Conservation (phyloP, 2,888 invertebrate species). For the Osedax fenrisi region DNA sequence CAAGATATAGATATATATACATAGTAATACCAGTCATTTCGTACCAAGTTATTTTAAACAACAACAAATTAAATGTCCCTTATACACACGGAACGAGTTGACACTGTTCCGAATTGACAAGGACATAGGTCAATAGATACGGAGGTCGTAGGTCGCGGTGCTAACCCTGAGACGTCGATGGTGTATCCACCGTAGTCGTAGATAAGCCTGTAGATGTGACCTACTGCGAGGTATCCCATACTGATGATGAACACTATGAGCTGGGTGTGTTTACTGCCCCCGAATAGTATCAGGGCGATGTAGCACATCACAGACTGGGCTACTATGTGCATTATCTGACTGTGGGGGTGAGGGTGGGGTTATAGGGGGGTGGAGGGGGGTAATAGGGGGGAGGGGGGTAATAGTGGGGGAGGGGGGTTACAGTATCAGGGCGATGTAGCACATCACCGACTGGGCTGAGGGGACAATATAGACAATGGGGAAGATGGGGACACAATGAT, state of each 20-base stretch:
- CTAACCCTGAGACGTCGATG: constrained; percentile 70
- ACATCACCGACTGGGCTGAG: constrained; percentile 26
- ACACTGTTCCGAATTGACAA: no score
- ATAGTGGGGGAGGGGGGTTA: neutral
- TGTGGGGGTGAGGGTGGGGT: constrained; percentile 7
- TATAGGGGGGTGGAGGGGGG: no score
- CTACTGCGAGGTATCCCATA: constrained; percentile 69
- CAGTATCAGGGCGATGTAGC: constrained; percentile 26
- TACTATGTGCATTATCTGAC: constrained; percentile 28
- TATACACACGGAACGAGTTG: no score
- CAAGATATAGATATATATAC: no score
- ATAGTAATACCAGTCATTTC: no score
- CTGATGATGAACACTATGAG: constrained; percentile 38
- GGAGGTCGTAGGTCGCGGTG: no score
- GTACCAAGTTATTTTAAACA: no score
- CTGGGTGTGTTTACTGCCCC: neutral
- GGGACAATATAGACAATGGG: no score
- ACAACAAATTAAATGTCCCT: no score
- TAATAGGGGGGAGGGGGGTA: no score
- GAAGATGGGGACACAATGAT: no score
- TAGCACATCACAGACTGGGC: constrained; percentile 30
- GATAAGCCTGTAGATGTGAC: constrained; percentile 75
- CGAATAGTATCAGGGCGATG: constrained; percentile 18
- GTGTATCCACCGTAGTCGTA: constrained; percentile 74
- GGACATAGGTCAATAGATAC: no score